phyloP scores from a whole-genome alignment of 2,888 invertebrate genomes.

The Synergus laeviventris region DNA sequence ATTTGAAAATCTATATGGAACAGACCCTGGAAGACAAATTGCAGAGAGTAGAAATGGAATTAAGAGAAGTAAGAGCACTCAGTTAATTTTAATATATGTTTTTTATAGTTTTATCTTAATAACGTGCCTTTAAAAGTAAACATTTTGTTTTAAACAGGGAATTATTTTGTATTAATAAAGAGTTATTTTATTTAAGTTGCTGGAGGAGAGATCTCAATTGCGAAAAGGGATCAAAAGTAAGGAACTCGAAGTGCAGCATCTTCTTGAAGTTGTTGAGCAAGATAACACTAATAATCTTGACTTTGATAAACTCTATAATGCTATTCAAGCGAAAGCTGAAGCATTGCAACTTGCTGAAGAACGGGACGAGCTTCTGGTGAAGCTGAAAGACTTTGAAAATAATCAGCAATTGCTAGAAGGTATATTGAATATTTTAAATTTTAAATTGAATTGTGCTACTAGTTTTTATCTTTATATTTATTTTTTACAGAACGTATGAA shows the following conservation, averaged over 20 bases:
- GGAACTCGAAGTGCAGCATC: conserved; percentile 69
- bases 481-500: conserved; percentile 52
- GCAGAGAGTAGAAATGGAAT: conserved; percentile 78
- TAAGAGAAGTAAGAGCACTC: conserved; percentile 77
- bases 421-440: conserved; percentile 49
- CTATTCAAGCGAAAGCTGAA: conserved; percentile 80
- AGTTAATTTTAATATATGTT: not conserved
- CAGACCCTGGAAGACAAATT: conserved; percentile 78
- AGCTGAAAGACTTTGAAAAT: conserved; percentile 72
- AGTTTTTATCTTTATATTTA: conserved; percentile 10
- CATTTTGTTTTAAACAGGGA: not conserved
- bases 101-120: too few relatives aligned
- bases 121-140: not conserved
- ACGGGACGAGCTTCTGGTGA: conserved; percentile 74
- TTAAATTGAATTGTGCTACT: not conserved
- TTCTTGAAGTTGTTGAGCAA: conserved; percentile 67
- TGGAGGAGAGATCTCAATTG: conserved; percentile 61
- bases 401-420: conserved; percentile 75
- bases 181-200: conserved; percentile 55
- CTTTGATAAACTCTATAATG: conserved; percentile 78
- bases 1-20: conserved; percentile 78
- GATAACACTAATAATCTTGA: conserved; percentile 68
- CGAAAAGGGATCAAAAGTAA: conserved; percentile 66
- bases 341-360: conserved; percentile 78
- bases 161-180: not conserved